Evolutionary conservation across 2,888 invertebrate species (phyloP), one percentile per base, ranked within the genome.

Genomic region (Apomyelois bistriatella): DNA sequence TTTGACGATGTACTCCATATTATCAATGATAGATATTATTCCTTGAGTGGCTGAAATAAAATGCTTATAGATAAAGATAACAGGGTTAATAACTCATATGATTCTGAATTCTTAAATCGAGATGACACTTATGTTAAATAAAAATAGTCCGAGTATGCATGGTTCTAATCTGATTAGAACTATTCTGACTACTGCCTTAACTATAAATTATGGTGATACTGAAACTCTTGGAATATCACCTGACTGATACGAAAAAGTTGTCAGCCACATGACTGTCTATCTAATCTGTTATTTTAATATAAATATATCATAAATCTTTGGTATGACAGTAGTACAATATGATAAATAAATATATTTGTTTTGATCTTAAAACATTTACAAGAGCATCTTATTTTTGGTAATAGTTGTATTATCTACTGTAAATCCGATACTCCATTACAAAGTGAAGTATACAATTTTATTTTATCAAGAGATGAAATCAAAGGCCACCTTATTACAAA

Each of bases 231-330:
- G 30, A 16, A 16, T 43, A 54, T 60, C 58, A 60, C 55, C 57
- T 58, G 60, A 60, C 57, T 56, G 12, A 13, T 28, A 48, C 12
- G 48, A 6, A 48, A 49, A 17, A 37, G 40, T 40, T 46, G 32
- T 40, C 47, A 54, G 46, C 60, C 60, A 55, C 60, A 58, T 60
- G 60, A 60, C 53, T 22, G 55, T 51, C 3, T 62, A 66, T 65
- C 65, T 68, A 60, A 68, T 66, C 66, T 61, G 46, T 46, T 10
- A 54, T 53, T 56, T 59, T 43, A 32, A 46, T n/a, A n/a, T n/a
- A n/a, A n/a, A n/a, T n/a, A n/a, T n/a, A n/a, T n/a, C n/a, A n/a
- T n/a, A n/a, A 48, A 58, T 60, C 60, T 56, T 58, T 54, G 12
- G 41, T 53, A 49, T 60, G 61, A 61, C 60, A 61, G 54, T 52